Evolutionary conservation across 2,888 invertebrate genomes (phyloP), one percentile per base, ranked within the genome.

Genomic region (Nymphalis urticae): DNA sequence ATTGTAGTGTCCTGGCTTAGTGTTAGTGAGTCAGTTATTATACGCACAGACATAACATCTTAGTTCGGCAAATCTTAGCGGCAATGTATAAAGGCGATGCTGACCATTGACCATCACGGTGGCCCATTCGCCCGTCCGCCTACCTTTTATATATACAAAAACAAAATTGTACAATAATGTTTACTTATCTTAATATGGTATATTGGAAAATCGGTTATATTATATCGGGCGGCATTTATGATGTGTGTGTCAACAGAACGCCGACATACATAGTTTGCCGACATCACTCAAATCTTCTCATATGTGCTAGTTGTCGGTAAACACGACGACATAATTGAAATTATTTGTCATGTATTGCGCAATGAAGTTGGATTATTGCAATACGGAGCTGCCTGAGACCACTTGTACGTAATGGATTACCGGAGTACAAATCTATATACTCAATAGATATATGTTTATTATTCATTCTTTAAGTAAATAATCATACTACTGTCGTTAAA

Each of bases 151-250:
- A 32, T 32, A 32, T 32, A 6, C 6, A 32, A 32, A 32, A 32
- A 27, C 4, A 6, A 32, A 32, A 32, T 32, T 32, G 6, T 32
- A 32, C 27, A 32, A 32, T 6, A 13, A 13, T 42, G 42, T 42
- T 42, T 42, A 42, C 13, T 4, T 13, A 42, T 42, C 13, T 42
- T 2, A 42, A 50, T 19, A 7, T n/a, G 50, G 24, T 24, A 21
- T 16, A 27, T 48, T 48, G 7, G n/a, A 58, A 58, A 17, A 32
- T 27, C 24, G 27, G 32, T 36, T 24, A 36, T 36, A 36, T 32
- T 63, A 69, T 69, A 65, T 73, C 54, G 68, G 60, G 75, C 83
- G 84, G 82, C 76, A 76, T 80, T 82, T 82, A 79, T 79, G 77
- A 73, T 77, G 78, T 81, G 32, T 77, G 70, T 78, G 81, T 80